These are phyloP conservation scores for Psophia crepitans DNA, from an alignment of 2,113 vertebrate species.

Conservation along the genomic window DNA sequence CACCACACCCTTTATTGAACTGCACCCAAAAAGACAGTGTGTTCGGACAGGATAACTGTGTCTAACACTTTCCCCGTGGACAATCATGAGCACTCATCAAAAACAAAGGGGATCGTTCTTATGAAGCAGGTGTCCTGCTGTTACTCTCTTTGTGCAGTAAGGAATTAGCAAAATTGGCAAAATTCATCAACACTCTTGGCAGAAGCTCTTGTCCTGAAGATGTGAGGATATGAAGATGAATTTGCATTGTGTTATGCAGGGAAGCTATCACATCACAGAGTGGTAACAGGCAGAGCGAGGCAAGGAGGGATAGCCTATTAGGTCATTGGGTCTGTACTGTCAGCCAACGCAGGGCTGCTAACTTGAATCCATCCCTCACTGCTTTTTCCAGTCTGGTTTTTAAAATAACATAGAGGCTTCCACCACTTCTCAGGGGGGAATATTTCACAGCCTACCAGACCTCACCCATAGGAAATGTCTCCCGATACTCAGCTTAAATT, in stretches of 20 bases:
- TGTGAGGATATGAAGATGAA: not conserved
- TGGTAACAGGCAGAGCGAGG: not conserved
- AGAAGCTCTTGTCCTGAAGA: not conserved
- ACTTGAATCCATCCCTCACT: not conserved
- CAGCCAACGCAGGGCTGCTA: not conserved
- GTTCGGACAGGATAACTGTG: not conserved
- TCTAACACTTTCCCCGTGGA: not conserved
- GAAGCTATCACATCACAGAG: not conserved
- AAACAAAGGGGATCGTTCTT: not conserved
- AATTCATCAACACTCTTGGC: not conserved
- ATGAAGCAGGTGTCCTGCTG: not conserved
- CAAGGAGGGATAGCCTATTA: not conserved
- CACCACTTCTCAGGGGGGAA: not conserved
- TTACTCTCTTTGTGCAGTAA: not conserved
- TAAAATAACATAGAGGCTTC: not conserved
- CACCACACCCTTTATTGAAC: not conserved
- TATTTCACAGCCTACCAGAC: not conserved
- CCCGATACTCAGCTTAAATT: not conserved
- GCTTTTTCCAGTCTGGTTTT: not conserved
- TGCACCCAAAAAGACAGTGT: not conserved
- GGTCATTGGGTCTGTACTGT: not conserved
- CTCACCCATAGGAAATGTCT: not conserved
- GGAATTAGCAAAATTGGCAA: not conserved
- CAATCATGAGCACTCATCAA: not conserved
- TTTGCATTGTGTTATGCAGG: not conserved